Conservation (phyloP, 2,113 vertebrate genomes). For the Etia nguti region DNA sequence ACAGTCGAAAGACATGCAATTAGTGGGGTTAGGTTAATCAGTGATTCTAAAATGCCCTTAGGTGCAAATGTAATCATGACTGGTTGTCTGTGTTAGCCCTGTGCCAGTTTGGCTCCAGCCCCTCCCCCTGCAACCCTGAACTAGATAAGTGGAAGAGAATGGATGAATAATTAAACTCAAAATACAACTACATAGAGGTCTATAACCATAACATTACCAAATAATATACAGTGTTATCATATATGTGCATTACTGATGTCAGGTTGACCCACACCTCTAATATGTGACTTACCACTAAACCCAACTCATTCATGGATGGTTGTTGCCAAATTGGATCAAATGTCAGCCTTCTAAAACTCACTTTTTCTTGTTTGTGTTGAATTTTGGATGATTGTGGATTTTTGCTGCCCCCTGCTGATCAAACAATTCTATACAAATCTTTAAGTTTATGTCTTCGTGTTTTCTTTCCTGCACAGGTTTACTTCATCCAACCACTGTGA, state of each 20-base stretch:
- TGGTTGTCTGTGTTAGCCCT: background rate
- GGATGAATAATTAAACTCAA: background rate
- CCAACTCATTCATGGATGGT: background rate
- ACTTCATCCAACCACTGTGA: slow-evolving; percentile 56
- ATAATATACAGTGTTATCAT: background rate
- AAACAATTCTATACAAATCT: background rate
- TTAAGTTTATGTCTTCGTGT: background rate
- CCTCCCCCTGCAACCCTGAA: background rate
- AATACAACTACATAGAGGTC: background rate
- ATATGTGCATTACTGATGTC: background rate
- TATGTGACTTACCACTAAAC: background rate
- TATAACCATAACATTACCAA: background rate
- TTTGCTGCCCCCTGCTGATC: background rate
- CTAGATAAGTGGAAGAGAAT: background rate
- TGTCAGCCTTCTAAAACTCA: background rate
- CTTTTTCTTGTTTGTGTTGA: background rate
- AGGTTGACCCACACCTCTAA: background rate
- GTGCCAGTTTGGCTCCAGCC: background rate
- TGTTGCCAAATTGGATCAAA: background rate
- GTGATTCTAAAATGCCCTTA: background rate
- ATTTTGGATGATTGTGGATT: background rate
- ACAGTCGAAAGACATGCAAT: background rate
- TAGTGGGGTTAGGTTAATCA: background rate
- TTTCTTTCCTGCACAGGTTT: slow-evolving; percentile 47
- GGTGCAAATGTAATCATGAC: background rate